Percentiles rank a stretch among this genome's conserved stretches.
These are phyloP conservation scores for Byasa hedistus DNA, from an alignment of 2,888 invertebrate genomes.

Conservation along the genomic window DNA sequence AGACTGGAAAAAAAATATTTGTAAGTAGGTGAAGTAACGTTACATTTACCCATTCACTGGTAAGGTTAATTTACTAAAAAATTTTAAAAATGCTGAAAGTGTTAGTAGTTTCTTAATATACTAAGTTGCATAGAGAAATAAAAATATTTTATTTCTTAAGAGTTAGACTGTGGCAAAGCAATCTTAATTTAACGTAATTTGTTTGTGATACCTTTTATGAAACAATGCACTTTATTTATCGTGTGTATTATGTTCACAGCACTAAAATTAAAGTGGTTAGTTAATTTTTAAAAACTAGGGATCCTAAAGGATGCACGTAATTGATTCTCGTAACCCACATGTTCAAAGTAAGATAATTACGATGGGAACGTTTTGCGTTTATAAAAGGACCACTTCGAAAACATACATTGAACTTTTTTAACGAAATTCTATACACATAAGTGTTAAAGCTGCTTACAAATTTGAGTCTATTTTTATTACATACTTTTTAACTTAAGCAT, in stretches of 20 bases:
- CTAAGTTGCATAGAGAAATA: too few species aligned
- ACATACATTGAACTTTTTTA: neutral
- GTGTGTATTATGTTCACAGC: constrained; percentile 1
- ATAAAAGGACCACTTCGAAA: constrained; percentile 15
- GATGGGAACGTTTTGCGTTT: constrained; percentile 22
- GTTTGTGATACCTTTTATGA: neutral
- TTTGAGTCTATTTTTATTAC: neutral
- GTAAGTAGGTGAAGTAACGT: too few species aligned
- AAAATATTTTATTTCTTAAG: too few species aligned
- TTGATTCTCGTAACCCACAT: constrained; percentile 51
- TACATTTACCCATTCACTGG: too few species aligned
- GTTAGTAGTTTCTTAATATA: too few species aligned
- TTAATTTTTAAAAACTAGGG: constrained; percentile 31
- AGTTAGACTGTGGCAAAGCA: neutral
- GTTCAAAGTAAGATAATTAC: constrained; percentile 30
- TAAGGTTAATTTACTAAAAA: too few species aligned
- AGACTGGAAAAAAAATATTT: too few species aligned
- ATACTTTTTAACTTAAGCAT: neutral
- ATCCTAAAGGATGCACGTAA: constrained; percentile 37
- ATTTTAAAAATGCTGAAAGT: too few species aligned
- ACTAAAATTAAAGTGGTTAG: constrained; percentile 25
- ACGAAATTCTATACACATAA: neutral
- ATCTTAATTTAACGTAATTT: neutral
- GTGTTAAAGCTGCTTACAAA: neutral
- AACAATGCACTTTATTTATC: constrained; percentile 13